phyloP scores from a whole-genome alignment of 2,888 invertebrate genomes.

The Pristionchus maxplancki region DNA sequence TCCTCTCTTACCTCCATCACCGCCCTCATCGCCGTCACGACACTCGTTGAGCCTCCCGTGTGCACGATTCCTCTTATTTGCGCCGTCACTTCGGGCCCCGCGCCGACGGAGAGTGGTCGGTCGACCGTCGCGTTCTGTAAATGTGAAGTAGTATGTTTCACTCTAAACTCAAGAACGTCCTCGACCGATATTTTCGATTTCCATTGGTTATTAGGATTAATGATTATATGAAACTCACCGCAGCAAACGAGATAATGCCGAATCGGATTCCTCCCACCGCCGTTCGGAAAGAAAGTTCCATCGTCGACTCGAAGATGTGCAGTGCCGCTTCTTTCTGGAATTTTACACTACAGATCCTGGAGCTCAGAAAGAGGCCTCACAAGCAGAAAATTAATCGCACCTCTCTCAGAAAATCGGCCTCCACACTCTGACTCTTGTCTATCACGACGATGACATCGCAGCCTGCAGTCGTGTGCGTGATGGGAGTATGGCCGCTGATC shows the following conservation, averaged over 20 bases:
- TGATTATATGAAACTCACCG: not conserved
- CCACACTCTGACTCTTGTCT: conserved; percentile 61
- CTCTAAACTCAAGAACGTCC: too few species aligned
- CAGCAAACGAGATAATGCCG: conserved; percentile 56
- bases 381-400: not conserved
- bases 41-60: conserved; percentile 62
- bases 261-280: conserved; percentile 50
- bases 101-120: conserved; percentile 6
- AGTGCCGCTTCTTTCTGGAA: conserved; percentile 51
- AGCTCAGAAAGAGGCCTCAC: not conserved
- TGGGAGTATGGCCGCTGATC: conserved; percentile 5
- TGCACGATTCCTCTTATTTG: conserved; percentile 58
- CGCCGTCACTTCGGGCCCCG: conserved; percentile 57
- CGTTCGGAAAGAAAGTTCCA: not conserved
- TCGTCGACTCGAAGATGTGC: conserved; percentile 46
- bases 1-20: conserved; percentile 50
- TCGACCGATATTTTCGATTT: too few species aligned
- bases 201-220: not conserved
- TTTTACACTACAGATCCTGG: conserved; percentile 39
- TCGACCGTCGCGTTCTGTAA: conserved; percentile 54
- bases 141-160: not conserved
- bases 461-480: conserved; percentile 3
- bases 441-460: conserved; percentile 65
- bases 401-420: conserved; percentile 57
- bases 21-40: conserved; percentile 57